Evolutionary conservation across 2,888 invertebrate genomes (phyloP), one percentile per base, ranked within the genome.

Genomic region (Scaptomyza tumidula): DNA sequence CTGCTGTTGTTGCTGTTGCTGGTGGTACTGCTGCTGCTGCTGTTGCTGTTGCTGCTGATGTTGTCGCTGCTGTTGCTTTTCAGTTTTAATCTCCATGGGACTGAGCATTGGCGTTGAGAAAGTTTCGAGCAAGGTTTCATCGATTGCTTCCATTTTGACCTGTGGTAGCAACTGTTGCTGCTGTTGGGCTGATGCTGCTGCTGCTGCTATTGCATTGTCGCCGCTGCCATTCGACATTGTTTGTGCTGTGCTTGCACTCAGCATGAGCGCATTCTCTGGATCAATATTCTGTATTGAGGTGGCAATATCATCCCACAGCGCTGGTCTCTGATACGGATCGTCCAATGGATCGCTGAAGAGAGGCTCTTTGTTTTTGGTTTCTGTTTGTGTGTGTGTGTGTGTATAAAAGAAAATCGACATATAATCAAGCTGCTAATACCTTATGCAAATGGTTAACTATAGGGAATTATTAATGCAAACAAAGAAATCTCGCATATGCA

Each of bases 261-360:
- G 93, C 96, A 97, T 97, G 89, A 96, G 96, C 57, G 97, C 97
- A 91, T 97, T 97, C 92, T 97, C 97, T 31, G 97, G 96, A 91
- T 97, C 97, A 90, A 97, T 95, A 92, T 97, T 97, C 91, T 97
- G 95, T 92, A 97, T 97, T 90, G 97, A 97, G 91, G 96, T 96
- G 76, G 97, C 96, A 91, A 97, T 97, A 93, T 97, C 97, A 93
- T 97, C 97, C 97, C 97, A 97, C 44, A 97, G 94, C 35, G 97
- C 96, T 46, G 97, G 97, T 87, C 97, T 95, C 81, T 97, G 95
- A 93, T 96, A 97, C 57, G 96, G 96, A 93, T 97, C 97, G 92
- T 97, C 97, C 58, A 86, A 62, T 63, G 91, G 89, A 69, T 91
- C 91, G 54, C 82, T 77, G 56, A 90, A 91, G 73, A 90, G 89